A percentile compares a stretch with the other conserved stretches of the same genome.
Conservation (phyloP, 2,113 vertebrate genomes). For the Nothoprocta pentlandii region DNA sequence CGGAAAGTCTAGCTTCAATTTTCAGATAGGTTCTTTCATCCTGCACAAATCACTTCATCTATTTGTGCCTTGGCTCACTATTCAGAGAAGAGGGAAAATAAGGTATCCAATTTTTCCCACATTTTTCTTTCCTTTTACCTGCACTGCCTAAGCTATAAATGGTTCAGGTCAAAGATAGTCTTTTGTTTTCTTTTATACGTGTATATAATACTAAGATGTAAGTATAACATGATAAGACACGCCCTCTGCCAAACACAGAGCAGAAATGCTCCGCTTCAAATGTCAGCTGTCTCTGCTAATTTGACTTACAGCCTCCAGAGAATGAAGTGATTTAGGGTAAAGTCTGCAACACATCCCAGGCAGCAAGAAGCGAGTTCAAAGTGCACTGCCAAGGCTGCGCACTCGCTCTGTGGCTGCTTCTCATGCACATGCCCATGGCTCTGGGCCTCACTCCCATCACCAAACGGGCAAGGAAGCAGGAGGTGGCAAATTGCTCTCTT, state of each 20-base stretch:
- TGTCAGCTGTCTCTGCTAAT: not conserved
- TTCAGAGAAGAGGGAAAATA: not conserved
- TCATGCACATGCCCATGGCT: not conserved
- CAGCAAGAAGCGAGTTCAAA: not conserved
- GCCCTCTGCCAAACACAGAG: not conserved
- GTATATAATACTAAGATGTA: not conserved
- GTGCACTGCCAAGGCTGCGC: fast-evolving
- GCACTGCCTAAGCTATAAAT: not conserved
- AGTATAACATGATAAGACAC: not conserved
- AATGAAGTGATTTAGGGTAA: not conserved
- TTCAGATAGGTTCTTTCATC: not conserved
- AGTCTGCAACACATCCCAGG: not conserved
- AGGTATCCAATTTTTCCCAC: not conserved
- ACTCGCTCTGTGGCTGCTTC: not conserved
- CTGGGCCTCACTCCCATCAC: not conserved
- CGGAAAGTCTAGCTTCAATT: not conserved
- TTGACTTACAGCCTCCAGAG: slow-evolving; percentile 3
- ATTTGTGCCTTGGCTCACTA: not conserved
- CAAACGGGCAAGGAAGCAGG: fast-evolving
- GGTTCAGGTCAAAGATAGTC: not conserved
- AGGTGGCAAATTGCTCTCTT: not conserved
- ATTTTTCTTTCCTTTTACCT: not conserved
- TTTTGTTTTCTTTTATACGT: not conserved
- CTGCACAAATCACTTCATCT: not conserved
- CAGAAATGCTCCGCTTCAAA: not conserved